phyloP scores from a whole-genome alignment of 2,888 invertebrate species.

The Sinelater perroti region DNA sequence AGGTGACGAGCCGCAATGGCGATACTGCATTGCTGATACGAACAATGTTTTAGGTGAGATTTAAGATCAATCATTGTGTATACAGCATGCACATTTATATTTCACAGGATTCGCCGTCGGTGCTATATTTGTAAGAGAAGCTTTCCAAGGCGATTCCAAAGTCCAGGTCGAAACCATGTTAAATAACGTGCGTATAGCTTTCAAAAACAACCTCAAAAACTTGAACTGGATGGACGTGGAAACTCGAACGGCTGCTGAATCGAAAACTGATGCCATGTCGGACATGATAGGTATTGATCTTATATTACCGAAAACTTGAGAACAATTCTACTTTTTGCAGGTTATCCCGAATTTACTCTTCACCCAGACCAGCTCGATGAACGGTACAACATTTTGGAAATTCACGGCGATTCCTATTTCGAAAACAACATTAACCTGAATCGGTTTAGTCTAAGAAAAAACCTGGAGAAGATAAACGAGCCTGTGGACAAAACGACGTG shows the following conservation, averaged over 20 bases:
- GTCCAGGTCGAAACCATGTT: slow-evolving; percentile 92
- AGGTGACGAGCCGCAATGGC: slow-evolving; percentile 85
- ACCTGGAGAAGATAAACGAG: slow-evolving; percentile 82
- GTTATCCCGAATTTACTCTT: slow-evolving; percentile 94
- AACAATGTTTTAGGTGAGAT: slow-evolving; percentile 76
- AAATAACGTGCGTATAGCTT: slow-evolving; percentile 85
- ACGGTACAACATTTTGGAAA: slow-evolving; percentile 78
- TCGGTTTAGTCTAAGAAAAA: slow-evolving; percentile 80
- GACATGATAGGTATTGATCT: slow-evolving; percentile 85
- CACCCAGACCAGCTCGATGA: slow-evolving; percentile 82
- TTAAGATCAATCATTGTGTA: not conserved
- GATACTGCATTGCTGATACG: slow-evolving; percentile 91
- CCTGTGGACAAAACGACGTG: slow-evolving; percentile 89
- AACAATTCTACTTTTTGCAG: slow-evolving; percentile 63
- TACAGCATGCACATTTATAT: no score
- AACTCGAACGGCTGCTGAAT: slow-evolving; percentile 84
- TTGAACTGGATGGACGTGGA: slow-evolving; percentile 95
- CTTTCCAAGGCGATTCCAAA: slow-evolving; percentile 86
- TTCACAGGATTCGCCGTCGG: slow-evolving; percentile 82
- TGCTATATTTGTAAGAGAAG: slow-evolving; percentile 89
- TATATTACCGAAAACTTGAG: no score
- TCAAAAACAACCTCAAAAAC: slow-evolving; percentile 85
- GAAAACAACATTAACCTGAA: slow-evolving; percentile 84
- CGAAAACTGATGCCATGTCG: slow-evolving; percentile 92
- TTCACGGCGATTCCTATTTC: slow-evolving; percentile 77